A percentile compares a stretch with the other conserved stretches of the same genome.
These are phyloP conservation scores for Phoenicopterus ruber DNA, from an alignment of 2,113 vertebrate genomes.

Conservation along the genomic window DNA sequence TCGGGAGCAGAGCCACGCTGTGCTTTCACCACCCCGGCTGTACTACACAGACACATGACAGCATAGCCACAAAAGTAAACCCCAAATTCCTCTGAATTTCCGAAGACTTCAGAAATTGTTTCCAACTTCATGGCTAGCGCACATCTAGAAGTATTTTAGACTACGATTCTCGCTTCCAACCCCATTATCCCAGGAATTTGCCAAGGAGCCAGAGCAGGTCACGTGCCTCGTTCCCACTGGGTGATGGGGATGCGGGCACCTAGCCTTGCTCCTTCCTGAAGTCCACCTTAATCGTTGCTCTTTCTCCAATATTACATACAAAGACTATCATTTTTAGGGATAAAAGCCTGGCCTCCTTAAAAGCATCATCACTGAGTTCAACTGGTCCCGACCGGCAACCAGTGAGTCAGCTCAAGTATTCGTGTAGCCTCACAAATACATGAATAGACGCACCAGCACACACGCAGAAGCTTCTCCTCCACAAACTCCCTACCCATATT, in stretches of 20 bases:
- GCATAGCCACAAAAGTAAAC: rapidly evolving
- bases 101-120: background rate
- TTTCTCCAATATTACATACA: background rate
- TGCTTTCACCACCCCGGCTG: background rate
- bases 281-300: background rate
- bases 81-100: background rate
- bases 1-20: background rate
- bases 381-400: background rate
- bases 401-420: background rate
- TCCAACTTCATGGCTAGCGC: background rate
- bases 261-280: background rate
- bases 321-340: background rate
- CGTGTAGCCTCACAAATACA: background rate
- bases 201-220: background rate
- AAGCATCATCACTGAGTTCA: background rate
- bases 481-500: background rate
- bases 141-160: background rate
- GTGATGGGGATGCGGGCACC: background rate
- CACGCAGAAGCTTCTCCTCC: background rate
- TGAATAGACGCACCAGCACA: background rate
- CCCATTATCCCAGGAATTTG: rapidly evolving
- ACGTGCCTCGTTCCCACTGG: rapidly evolving
- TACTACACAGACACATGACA: no score
- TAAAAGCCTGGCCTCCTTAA: background rate
- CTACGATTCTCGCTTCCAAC: rapidly evolving